Percentiles rank a stretch among this genome's conserved stretches.
Conservation (phyloP, 2,797 vertebrate species). For the Pitangus sulphuratus region DNA sequence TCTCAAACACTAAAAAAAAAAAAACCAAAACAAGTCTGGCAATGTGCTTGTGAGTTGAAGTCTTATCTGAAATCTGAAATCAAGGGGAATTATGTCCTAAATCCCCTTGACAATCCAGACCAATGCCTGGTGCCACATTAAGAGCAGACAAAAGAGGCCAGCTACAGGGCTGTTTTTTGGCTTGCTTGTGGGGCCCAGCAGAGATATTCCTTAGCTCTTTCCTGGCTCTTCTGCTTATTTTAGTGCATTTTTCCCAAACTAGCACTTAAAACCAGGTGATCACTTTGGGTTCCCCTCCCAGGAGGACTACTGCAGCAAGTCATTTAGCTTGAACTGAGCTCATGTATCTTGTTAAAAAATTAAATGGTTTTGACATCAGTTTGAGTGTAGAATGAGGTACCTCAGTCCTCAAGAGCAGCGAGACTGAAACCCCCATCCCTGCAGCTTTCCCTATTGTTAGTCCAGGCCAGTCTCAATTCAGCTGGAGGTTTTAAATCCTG, state of each 20-base stretch:
- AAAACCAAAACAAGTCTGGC: background rate
- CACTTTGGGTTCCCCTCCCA: background rate
- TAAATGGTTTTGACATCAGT: background rate
- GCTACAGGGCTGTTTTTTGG: background rate
- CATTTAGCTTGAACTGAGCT: background rate
- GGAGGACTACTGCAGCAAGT: background rate
- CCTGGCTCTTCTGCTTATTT: constrained; percentile 21
- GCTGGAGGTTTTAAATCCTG: background rate
- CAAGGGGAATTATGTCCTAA: constrained; percentile 9
- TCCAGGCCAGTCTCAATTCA: background rate
- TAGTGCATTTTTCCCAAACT: background rate
- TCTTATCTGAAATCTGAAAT: constrained; percentile 31
- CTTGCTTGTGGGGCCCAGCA: background rate
- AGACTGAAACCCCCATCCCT: background rate
- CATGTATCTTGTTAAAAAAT: background rate
- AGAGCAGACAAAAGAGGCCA: background rate
- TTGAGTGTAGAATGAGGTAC: background rate
- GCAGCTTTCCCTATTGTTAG: background rate
- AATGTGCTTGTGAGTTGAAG: background rate
- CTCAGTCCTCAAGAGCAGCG: background rate
- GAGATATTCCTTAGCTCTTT: constrained; percentile 4
- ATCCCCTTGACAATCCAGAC: background rate
- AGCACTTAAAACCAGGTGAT: background rate
- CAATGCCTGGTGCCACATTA: background rate
- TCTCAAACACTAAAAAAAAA: background rate